Base-by-base conservation (phyloP, 1,140 invertebrate species). In the Melipona quadrifasciata region DNA sequence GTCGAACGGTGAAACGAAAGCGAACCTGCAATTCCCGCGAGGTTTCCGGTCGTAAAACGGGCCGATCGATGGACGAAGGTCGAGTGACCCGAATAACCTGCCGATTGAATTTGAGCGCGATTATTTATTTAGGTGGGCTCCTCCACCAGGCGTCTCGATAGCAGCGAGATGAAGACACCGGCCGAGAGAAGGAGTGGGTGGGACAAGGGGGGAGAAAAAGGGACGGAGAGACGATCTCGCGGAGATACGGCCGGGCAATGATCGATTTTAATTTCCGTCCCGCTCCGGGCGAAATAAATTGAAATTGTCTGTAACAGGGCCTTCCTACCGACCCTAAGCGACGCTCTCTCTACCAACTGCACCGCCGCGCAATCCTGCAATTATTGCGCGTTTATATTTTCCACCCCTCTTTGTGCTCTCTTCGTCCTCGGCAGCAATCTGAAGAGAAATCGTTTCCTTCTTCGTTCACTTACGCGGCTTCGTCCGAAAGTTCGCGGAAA, bases 251-350 rank as follows among this genome's bases (percentile, higher is more conserved):
- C 64, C 72, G 68, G 65, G 86, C 74, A 88, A 89, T 88, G 90
- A 91, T 91, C 88, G 90, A 91, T 91, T 91, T 91, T 91, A 86
- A 91, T 91, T 91, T 91, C 90, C 90, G 90, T 75, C 71, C 64
- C 80, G 27, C 39, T 47, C 61, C 71, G 57, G 80, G 82, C 64
- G 53, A 91, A 91, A 86, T 91, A 90, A 90, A 91, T 91, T 90
- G 90, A 89, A 87, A 79, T 75, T 55, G 86, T 61, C 81, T 67
- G 65, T 34, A 55, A 14, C 24, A 12, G 74, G n/a, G 47, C 10
- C 27, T 53, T 16, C 47, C n/a, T 53, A 11, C 0, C 79, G 78
- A 72, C 78, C 57, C 70, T 51, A 14, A 8, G 14, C 79, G 34
- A 58, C 34, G 19, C 39, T 61, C 11, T 47, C 39, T 21, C 12